Evolutionary conservation across 2,113 vertebrate species (phyloP), one percentile per base, ranked within the genome.

Genomic region (Pedionomus torquatus): DNA sequence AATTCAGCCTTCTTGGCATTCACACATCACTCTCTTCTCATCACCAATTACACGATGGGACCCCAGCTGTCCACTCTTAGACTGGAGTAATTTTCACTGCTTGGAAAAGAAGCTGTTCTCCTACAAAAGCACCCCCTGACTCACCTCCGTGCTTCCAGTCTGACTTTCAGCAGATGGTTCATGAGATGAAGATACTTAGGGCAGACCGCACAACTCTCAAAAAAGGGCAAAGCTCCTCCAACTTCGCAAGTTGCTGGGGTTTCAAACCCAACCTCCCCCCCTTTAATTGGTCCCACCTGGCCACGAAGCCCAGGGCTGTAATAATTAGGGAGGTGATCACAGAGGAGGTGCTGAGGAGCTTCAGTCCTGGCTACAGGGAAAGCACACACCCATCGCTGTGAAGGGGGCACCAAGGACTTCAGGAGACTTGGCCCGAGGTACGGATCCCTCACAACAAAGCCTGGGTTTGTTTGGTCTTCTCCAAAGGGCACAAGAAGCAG

Each of bases 271-370:
- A 39, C 3, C 10, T 37, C 21, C 23, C 54, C 44, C 55, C n/a
- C 49, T 63, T 63, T 79, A 93, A 91, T 79, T 72, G 90, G 94
- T 87, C 95, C 79, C 94, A 91, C 92, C 41, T 49, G 74, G 84
- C 87, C 87, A 92, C 18, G 6, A 68, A n/a, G n/a, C n/a, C 76
- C 5, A 33, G 79, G 57, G 1, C 80, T 17, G 83, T 8, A 2
- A 2, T 3, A 26, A 65, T 7, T 1, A 19, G 54, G 93, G 37
- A 58, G 65, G 46, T 0, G 60, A 49, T 2, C 77, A 20, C 10
- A 3, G 85, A 81, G n/a, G n/a, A 81, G 69, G 41, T 17, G 64
- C 83, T 4, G 18, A 18, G 79, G 60, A n/a, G 72, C 13, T 17
- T 5, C 90, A 21, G 3, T 11, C 60, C 83, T 57, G 46, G 1